A percentile compares a stretch with the other conserved stretches of the same genome.
Conservation (phyloP, 2,888 invertebrate species). For the Coelogynopora nodosa region DNA sequence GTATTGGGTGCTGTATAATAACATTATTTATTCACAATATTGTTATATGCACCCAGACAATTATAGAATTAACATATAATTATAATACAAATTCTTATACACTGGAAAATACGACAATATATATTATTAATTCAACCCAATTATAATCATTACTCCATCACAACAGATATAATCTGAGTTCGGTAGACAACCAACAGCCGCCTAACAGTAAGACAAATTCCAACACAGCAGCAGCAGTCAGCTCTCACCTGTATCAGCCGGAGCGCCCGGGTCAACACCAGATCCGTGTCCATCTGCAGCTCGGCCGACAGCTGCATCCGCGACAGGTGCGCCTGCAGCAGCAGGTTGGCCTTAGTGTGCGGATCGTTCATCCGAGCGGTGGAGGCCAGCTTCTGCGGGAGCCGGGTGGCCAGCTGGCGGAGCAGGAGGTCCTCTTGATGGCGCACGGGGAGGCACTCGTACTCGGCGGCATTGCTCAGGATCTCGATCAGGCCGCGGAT, state of each 20-base stretch:
- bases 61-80: no score
- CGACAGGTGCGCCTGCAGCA: conserved; percentile 91
- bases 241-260: conserved; percentile 46
- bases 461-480: conserved; percentile 93
- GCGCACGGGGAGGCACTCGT: conserved; percentile 88
- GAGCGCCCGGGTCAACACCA: conserved; percentile 71
- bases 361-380: conserved; percentile 86
- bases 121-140: no score
- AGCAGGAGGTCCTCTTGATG: conserved; percentile 81
- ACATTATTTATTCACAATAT: no score
- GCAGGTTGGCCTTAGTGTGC: conserved; percentile 85
- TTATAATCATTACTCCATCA: no score
- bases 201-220: no score
- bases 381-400: conserved; percentile 69
- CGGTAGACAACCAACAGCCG: no score
- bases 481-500: conserved; percentile 93
- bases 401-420: conserved; percentile 63
- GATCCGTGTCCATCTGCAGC: conserved; percentile 88
- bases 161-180: no score
- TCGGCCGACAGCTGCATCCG: conserved; percentile 90
- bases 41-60: no score
- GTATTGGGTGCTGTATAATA: no score
- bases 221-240: no score
- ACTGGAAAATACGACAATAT: no score
- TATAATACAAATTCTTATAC: no score